Evolutionary conservation across 1,140 invertebrate genomes (phyloP).

Genomic region (Trachelipus rathkii): DNA sequence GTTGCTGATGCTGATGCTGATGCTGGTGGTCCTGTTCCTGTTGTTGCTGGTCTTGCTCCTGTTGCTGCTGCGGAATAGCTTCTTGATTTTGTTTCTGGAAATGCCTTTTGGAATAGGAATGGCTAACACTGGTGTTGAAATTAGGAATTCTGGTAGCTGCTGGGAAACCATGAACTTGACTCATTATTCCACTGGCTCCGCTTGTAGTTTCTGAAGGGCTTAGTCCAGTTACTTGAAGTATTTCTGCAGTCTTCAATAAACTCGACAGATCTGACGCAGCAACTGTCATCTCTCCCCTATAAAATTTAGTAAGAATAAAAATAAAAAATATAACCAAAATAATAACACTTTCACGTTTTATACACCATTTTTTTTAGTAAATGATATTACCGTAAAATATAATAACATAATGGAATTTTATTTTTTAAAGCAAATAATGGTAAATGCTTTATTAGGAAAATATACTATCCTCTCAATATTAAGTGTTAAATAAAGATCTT

Average conservation of each 20-base stretch:
- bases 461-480: background rate
- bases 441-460: background rate
- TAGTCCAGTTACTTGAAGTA: slow-evolving; percentile 36
- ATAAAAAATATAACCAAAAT: background rate
- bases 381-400: background rate
- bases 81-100: background rate
- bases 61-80: background rate
- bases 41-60: background rate
- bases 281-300: slow-evolving; percentile 39
- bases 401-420: no score
- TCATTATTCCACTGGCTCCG: slow-evolving; percentile 10
- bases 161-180: slow-evolving; percentile 1
- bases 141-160: background rate
- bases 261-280: slow-evolving; percentile 30
- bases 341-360: no score
- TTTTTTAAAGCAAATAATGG: background rate
- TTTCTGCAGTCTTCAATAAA: slow-evolving; percentile 35
- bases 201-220: slow-evolving; percentile 16
- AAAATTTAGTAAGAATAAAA: slow-evolving; percentile 1
- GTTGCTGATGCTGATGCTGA: background rate
- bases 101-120: background rate
- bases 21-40: background rate
- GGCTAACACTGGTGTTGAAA: background rate
- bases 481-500: background rate
- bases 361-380: background rate